Base-by-base conservation (phyloP, 2,888 invertebrate genomes). In the Altica lythri region DNA sequence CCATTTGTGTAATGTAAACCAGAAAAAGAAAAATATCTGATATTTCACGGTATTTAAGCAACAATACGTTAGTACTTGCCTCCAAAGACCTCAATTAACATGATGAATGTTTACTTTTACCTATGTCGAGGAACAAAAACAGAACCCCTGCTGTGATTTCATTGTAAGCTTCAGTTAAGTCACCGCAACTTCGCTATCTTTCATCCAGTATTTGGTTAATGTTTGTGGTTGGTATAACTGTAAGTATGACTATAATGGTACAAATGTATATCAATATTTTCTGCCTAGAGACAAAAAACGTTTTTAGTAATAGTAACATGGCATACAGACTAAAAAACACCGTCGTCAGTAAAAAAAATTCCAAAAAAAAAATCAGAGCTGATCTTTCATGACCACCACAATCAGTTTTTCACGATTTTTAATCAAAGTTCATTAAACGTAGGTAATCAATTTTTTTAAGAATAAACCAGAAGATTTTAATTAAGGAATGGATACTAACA, bases 81-180 rank as follows among this genome's bases (percentile, higher is more conserved):
- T 16, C 38, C 8, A 27, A 48, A 48, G 49, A 45, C 60, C 50
- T 60, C 60, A 66, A 66, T 66, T 66, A 66, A 66, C 61, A 66
- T 66, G 64, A 66, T 61, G 62, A 61, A 66, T 62, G 59, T 57
- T 57, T 53, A 53, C 57, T 60, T 55, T 62, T 52, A 61, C 61
- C 52, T 60, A 57, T 55, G 40, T 55, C 53, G 48, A 40, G 35
- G 34, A 60, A 59, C 55, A 59, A 62, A 60, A 58, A 56, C 53
- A 38, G 42, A 50, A 38, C 14, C 52, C 53, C 50, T 30, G 40
- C 27, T 50, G 42, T 47, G 54, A 58, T 60, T 45, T 53, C 55
- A 53, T 60, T 57, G 60, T 55, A 53, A 57, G 57, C 46, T 54
- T 51, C 50, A 49, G 55, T 57, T 52, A 60, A 55, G 57, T 57